Evolutionary conservation across 2,888 invertebrate species (phyloP).

Genomic region (Yponomeuta sedellus): DNA sequence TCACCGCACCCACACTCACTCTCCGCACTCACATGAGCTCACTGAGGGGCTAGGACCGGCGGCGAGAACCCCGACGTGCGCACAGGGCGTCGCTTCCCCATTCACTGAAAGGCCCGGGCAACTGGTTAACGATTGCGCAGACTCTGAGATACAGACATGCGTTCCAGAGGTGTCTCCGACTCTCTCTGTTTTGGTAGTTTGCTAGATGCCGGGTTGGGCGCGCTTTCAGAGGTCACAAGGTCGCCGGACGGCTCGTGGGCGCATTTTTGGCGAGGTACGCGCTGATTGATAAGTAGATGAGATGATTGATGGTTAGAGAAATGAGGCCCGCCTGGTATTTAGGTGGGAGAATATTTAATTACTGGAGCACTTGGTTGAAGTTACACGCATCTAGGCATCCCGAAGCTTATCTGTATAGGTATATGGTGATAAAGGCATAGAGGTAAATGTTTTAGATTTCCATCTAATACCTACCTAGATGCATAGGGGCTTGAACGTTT

Average conservation of each 20-base stretch:
- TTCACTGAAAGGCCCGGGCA: slow-evolving; percentile 70
- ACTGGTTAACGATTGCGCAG: slow-evolving; percentile 49
- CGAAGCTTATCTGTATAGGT: too few species aligned
- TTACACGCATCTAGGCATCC: too few species aligned
- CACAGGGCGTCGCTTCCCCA: slow-evolving; percentile 43
- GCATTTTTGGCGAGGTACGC: slow-evolving; percentile 10
- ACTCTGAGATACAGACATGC: slow-evolving; percentile 53
- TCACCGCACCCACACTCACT: slow-evolving; percentile 43
- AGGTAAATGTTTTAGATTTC: too few species aligned
- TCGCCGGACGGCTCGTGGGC: slow-evolving; percentile 27
- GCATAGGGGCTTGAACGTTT: too few species aligned
- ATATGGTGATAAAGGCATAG: too few species aligned
- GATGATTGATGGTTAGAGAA: neutral
- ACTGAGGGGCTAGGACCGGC: slow-evolving; percentile 26
- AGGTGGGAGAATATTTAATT: too few species aligned
- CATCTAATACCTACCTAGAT: too few species aligned
- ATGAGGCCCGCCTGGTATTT: too few species aligned
- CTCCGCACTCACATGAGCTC: slow-evolving; percentile 51
- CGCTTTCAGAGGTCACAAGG: slow-evolving; percentile 69
- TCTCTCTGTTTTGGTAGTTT: slow-evolving; percentile 45
- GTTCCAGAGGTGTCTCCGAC: slow-evolving; percentile 43
- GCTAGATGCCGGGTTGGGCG: slow-evolving; percentile 43
- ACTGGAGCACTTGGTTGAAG: too few species aligned
- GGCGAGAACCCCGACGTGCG: slow-evolving; percentile 39
- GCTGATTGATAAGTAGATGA: neutral